These are phyloP conservation scores for Rhynchomys soricoides DNA, from an alignment of 2,113 vertebrate species.

Conservation along the genomic window DNA sequence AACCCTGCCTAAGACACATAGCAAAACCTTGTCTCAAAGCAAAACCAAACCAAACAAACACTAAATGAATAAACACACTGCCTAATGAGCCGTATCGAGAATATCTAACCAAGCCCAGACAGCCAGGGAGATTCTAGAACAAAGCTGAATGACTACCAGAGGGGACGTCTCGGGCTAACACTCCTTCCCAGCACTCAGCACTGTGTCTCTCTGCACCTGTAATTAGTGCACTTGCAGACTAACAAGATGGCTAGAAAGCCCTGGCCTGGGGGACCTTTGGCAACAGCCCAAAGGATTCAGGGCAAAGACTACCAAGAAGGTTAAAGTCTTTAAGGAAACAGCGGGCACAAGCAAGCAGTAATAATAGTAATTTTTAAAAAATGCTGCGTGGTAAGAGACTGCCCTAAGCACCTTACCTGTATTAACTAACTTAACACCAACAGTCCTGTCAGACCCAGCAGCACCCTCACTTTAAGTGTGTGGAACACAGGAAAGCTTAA, in stretches of 20 bases:
- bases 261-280: neutral
- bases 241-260: neutral
- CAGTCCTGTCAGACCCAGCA: neutral
- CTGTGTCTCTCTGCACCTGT: neutral
- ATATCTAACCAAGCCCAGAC: neutral
- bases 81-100: neutral
- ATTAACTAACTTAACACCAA: neutral
- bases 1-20: no score
- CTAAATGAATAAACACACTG: neutral
- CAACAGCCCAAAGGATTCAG: neutral
- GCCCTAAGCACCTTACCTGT: neutral
- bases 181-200: neutral
- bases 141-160: neutral
- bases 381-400: neutral
- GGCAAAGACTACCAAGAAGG: constrained; percentile 4
- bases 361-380: neutral
- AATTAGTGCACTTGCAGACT: neutral
- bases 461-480: neutral
- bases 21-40: neutral
- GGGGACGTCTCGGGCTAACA: neutral
- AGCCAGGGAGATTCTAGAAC: neutral
- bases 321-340: constrained; percentile 5
- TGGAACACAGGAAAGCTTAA: neutral
- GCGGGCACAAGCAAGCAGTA: neutral
- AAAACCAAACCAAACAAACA: neutral